Conservation (phyloP, 1,140 invertebrate genomes). For the Aphidius ervi region DNA sequence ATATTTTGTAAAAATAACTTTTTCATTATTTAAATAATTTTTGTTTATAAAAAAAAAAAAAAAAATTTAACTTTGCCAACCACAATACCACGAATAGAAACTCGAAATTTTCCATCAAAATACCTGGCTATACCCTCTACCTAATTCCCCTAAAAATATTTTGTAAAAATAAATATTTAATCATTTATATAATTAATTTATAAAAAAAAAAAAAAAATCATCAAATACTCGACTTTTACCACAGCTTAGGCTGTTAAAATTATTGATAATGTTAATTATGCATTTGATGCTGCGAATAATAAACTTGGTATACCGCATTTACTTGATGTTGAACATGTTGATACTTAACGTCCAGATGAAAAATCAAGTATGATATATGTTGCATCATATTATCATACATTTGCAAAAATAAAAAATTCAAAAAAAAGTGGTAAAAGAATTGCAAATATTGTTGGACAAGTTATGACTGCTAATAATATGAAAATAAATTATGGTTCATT, state of each 20-base stretch:
- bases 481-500: constrained; percentile 85
- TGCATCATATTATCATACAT: constrained; percentile 98
- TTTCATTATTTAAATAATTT: no score
- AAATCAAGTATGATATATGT: constrained; percentile 98
- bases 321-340: constrained; percentile 87
- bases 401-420: constrained; percentile 98
- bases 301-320: constrained; percentile 84
- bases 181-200: no score
- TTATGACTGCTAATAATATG: constrained; percentile 91
- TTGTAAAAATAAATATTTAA: no score
- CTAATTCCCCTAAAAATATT: no score
- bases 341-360: constrained; percentile 86
- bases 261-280: constrained; percentile 91
- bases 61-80: no score
- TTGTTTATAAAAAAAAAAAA: no score
- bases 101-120: no score
- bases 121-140: no score
- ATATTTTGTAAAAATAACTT: no score
- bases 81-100: no score
- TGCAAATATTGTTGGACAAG: constrained; percentile 93
- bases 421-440: constrained; percentile 95
- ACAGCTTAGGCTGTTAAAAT: constrained; percentile 72
- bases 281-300: constrained; percentile 89
- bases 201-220: no score
- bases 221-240: no score